Percentiles rank a stretch among this genome's conserved stretches.
Conservation (phyloP, 2,797 vertebrate species). For the Phoxinus dragarum region DNA sequence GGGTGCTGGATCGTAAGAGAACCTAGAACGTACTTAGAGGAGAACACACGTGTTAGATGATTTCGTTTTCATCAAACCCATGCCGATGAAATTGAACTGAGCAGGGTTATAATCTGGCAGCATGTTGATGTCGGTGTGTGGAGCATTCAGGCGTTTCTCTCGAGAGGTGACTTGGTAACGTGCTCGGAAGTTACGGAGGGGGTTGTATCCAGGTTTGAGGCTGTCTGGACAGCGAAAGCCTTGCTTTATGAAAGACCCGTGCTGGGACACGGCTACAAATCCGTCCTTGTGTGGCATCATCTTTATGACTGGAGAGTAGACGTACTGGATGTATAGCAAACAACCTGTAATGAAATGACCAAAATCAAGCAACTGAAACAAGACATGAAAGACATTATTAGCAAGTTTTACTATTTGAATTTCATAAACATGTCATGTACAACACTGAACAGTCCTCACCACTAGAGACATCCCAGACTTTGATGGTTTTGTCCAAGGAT, state of each 20-base stretch:
- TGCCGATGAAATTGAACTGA: conserved; percentile 66
- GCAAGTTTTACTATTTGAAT: not conserved
- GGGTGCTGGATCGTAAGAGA: no score
- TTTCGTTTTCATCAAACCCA: conserved; percentile 61
- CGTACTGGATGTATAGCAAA: conserved; percentile 78
- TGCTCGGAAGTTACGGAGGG: conserved; percentile 74
- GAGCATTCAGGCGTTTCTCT: conserved; percentile 48
- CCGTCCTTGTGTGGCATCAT: conserved; percentile 75
- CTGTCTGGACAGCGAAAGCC: conserved; percentile 74
- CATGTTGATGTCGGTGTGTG: conserved; percentile 8
- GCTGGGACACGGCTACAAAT: conserved; percentile 77
- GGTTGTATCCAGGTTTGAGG: conserved; percentile 69
- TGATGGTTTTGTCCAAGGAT: conserved; percentile 79
- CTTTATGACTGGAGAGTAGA: conserved; percentile 75
- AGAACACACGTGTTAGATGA: conserved; percentile 72
- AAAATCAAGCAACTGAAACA: not conserved
- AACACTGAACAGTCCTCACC: conserved; percentile 63
- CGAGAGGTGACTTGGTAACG: conserved; percentile 76
- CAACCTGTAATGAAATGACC: conserved; percentile 68
- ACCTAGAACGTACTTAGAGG: conserved; percentile 59
- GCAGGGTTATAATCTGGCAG: conserved; percentile 70
- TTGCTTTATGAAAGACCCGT: conserved; percentile 74
- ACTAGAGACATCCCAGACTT: conserved; percentile 78
- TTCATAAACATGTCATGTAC: not conserved
- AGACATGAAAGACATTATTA: not conserved